These are phyloP conservation scores for Seriola aureovittata DNA, from an alignment of 2,113 vertebrate species.

Conservation along the genomic window DNA sequence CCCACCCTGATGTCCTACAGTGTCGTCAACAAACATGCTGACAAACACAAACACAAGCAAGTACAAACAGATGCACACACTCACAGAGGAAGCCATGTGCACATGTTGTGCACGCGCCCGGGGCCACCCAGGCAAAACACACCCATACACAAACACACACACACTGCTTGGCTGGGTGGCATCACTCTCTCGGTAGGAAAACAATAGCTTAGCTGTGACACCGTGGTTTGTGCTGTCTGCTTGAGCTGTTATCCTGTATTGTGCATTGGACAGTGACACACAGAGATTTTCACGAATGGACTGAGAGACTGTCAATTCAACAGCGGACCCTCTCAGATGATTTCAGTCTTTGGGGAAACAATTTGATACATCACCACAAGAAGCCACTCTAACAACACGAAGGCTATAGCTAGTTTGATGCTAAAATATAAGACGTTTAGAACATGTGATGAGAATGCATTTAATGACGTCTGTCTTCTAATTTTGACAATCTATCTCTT, in stretches of 20 bases:
- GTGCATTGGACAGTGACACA: slow-evolving; percentile 37
- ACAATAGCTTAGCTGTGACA: slow-evolving; percentile 45
- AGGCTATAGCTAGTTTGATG: neutral
- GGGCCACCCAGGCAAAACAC: slow-evolving; percentile 31
- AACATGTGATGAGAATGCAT: neutral
- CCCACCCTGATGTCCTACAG: slow-evolving; percentile 82
- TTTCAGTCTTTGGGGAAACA: slow-evolving; percentile 17
- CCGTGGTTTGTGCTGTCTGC: slow-evolving; percentile 46
- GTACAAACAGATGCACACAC: slow-evolving; percentile 77
- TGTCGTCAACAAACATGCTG: slow-evolving; percentile 81
- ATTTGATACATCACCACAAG: slow-evolving; percentile 15
- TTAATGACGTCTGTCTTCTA: neutral
- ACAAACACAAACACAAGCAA: slow-evolving; percentile 78
- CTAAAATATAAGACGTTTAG: neutral
- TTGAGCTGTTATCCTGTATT: slow-evolving; percentile 55
- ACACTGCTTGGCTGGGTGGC: slow-evolving; percentile 29
- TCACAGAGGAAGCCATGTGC: slow-evolving; percentile 52
- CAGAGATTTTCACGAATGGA: slow-evolving; percentile 6
- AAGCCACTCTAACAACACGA: neutral
- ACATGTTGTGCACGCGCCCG: slow-evolving; percentile 50
- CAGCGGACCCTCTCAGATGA: slow-evolving; percentile 5
- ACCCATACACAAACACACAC: slow-evolving; percentile 12
- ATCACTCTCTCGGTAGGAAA: slow-evolving; percentile 50
- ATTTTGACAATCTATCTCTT: neutral
- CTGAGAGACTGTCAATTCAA: slow-evolving; percentile 6